Evolutionary conservation across 2,888 invertebrate genomes (phyloP).

Genomic region (Drosophila phalerata): DNA sequence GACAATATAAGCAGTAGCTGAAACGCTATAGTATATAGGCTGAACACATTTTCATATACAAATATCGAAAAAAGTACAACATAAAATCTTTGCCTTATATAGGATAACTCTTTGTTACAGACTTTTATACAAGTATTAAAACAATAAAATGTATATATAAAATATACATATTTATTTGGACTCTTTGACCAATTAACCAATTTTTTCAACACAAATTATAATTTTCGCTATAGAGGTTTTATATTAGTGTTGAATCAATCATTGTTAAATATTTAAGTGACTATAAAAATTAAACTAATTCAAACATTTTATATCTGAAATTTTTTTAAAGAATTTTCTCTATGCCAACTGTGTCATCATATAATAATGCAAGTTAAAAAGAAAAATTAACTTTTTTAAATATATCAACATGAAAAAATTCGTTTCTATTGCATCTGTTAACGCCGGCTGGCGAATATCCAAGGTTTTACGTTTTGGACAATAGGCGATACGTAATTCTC

Average conservation of each 20-base stretch:
- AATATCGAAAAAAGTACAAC: conserved; percentile 46
- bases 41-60: conserved; percentile 36
- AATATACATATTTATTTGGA: conserved; percentile 18
- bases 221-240: neutral
- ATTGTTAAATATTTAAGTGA: too few relatives aligned
- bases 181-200: conserved; percentile 6
- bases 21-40: conserved; percentile 19
- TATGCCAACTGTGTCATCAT: too few relatives aligned
- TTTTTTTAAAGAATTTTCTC: too few relatives aligned
- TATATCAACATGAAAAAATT: too few relatives aligned
- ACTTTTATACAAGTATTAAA: conserved; percentile 63
- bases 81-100: conserved; percentile 44
- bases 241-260: neutral
- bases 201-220: conserved; percentile 13
- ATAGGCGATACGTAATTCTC: too few relatives aligned
- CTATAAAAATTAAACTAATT: too few relatives aligned
- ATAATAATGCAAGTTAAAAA: too few relatives aligned
- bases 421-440: too few relatives aligned
- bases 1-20: conserved; percentile 20
- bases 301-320: too few relatives aligned
- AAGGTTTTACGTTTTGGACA: too few relatives aligned
- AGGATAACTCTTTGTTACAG: conserved; percentile 21
- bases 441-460: too few relatives aligned
- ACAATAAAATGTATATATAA: conserved; percentile 21
- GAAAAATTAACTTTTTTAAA: too few relatives aligned